Base-by-base conservation (phyloP, 2,113 vertebrate genomes). In the Malurus elegans region DNA sequence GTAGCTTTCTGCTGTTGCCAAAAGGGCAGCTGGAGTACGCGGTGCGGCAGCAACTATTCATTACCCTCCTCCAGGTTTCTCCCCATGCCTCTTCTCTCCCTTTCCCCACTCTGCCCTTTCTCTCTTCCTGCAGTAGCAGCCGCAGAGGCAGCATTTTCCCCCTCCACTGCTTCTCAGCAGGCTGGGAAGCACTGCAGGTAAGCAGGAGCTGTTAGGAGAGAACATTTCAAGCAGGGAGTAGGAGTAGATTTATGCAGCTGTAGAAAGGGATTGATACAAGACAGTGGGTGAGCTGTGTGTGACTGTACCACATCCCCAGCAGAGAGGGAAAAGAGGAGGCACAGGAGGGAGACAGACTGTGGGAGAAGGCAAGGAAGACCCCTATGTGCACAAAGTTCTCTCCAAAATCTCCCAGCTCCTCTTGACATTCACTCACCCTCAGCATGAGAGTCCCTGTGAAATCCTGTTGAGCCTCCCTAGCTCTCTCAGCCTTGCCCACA, bases 231-330 rank as follows among this genome's bases (percentile, higher is more conserved):
- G 82, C 72, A 83, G 56, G 24, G 86, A 95, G 95, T 94, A 95
- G 96, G 95, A 96, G 96, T 92, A 90, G 79, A 71, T 83, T 88
- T 88, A 90, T 80, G 92, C 94, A 91, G 95, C 86, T 88, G 83
- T 86, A 94, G 67, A 93, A 88, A 74, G 34, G 71, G 71, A 92
- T 74, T 92, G 95, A 83, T 86, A 92, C 1, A 3, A 94, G 86
- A 73, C 87, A 88, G 91, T 74, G 94, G 88, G 95, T 80, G 95
- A 94, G 75, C 56, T 80, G 56, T 40, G 2, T 86, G 83, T 67
- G 91, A 95, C 79, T 88, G 82, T 78, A 86, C 72, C 86, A 71
- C 24, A 40, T 74, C 51, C 74, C 47, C 83, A 64, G 56, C 75
- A 80, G 72, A 73, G 85, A 76, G 47, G 56, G 54, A 86, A 90